phyloP scores from a whole-genome alignment of 2,113 vertebrate species.

The Nyctibius bracteatus region DNA sequence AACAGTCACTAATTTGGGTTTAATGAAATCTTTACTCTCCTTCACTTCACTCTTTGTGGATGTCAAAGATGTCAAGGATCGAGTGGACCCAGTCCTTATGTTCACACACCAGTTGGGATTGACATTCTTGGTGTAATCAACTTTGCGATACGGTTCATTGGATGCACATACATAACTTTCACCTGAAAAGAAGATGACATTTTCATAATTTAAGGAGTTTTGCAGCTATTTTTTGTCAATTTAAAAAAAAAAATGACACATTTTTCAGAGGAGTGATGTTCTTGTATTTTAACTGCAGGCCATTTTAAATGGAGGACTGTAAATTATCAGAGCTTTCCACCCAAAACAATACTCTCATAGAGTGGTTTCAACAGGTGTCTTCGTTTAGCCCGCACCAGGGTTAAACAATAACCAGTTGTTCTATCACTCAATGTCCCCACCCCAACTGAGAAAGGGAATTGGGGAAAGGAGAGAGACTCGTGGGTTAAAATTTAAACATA shows the following conservation, averaged over 20 bases:
- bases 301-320: neutral
- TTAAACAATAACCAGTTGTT: too few relatives aligned
- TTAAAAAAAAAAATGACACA: neutral
- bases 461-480: too few relatives aligned
- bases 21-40: constrained; percentile 94
- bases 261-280: neutral
- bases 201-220: neutral
- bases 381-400: too few relatives aligned
- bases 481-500: too few relatives aligned
- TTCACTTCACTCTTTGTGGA: constrained; percentile 79
- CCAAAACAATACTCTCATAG: neutral
- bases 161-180: constrained; percentile 98
- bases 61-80: constrained; percentile 80
- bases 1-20: constrained; percentile 95
- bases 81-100: constrained; percentile 78
- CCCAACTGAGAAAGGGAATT: too few relatives aligned
- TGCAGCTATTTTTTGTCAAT: neutral
- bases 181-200: constrained; percentile 70
- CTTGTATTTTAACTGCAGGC: neutral
- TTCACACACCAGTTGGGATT: constrained; percentile 98
- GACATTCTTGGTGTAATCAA: constrained; percentile 94
- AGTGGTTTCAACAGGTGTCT: neutral
- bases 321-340: neutral
- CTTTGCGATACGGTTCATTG: constrained; percentile 89
- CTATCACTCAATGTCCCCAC: too few relatives aligned